phyloP scores from a whole-genome alignment of 92 coral and sea anemone species.

The Parazoanthus darwini region DNA sequence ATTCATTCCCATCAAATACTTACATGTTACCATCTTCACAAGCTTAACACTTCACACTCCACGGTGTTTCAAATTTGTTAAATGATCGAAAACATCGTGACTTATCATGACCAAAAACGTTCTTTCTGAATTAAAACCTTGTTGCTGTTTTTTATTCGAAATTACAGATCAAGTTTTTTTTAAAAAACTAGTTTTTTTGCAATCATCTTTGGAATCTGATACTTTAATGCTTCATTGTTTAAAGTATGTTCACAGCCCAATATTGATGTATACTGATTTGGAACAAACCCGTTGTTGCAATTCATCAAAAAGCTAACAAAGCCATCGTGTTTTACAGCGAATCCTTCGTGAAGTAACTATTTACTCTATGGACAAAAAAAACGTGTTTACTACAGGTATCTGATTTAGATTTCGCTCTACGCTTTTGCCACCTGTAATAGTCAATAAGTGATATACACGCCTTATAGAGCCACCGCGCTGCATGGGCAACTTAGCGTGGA shows the following conservation, averaged over 20 bases:
- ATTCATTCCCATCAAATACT: background rate
- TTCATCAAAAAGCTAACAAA: background rate
- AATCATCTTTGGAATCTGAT: background rate
- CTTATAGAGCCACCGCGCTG: background rate
- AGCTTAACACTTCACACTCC: too few species aligned
- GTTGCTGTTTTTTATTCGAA: background rate
- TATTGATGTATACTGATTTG: background rate
- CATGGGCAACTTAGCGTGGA: background rate
- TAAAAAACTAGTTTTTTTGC: background rate
- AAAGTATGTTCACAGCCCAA: background rate
- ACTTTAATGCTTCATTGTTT: background rate
- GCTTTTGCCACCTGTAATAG: constrained; percentile 4
- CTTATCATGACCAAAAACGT: background rate
- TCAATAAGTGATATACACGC: background rate
- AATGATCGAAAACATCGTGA: background rate
- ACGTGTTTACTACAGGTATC: constrained; percentile 10
- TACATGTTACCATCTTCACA: background rate
- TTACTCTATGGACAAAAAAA: background rate
- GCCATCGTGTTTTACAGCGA: background rate
- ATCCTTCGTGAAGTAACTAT: background rate
- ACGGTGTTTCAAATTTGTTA: background rate
- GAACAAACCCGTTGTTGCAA: background rate
- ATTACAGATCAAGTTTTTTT: background rate
- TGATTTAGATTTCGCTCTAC: background rate
- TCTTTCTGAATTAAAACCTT: background rate